Percentiles rank a stretch among this genome's conserved stretches.
phyloP scores from a whole-genome alignment of 2,113 vertebrate genomes.

The Embiotoca jacksoni region DNA sequence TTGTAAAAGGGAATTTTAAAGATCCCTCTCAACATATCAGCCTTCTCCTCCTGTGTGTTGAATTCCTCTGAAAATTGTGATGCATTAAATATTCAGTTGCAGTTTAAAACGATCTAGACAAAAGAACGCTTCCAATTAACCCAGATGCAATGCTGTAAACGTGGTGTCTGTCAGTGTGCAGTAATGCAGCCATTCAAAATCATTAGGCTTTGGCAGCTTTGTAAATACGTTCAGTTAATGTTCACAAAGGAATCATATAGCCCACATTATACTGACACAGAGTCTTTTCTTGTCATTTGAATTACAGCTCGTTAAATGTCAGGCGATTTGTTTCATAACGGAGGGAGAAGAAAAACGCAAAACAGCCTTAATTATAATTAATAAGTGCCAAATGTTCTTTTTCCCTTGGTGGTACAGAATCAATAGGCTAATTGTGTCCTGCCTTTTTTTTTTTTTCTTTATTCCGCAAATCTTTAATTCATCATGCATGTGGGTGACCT shows the following conservation, averaged over 20 bases:
- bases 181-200: constrained; percentile 12
- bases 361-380: constrained; percentile 28
- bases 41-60: constrained; percentile 1
- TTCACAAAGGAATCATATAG: not conserved
- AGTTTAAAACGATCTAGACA: constrained; percentile 24
- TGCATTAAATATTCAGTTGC: constrained; percentile 51
- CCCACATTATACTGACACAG: not conserved
- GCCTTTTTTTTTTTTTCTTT: not conserved
- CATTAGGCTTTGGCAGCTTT: constrained; percentile 7
- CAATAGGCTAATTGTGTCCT: constrained; percentile 6
- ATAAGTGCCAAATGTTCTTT: constrained; percentile 12
- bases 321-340: not conserved
- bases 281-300: not conserved
- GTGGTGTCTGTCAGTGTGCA: constrained; percentile 16
- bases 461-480: constrained; percentile 31
- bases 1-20: constrained; percentile 18
- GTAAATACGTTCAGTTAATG: not conserved
- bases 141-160: constrained; percentile 36
- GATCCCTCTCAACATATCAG: constrained; percentile 16
- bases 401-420: constrained; percentile 15
- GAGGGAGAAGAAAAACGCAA: not conserved
- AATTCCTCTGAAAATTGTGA: constrained; percentile 27
- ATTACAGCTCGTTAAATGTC: constrained; percentile 12
- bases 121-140: constrained; percentile 36
- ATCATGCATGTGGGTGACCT: constrained; percentile 66